These are phyloP conservation scores for Phalacrocorax pelagicus DNA, from an alignment of 2,113 vertebrate genomes.

Conservation along the genomic window DNA sequence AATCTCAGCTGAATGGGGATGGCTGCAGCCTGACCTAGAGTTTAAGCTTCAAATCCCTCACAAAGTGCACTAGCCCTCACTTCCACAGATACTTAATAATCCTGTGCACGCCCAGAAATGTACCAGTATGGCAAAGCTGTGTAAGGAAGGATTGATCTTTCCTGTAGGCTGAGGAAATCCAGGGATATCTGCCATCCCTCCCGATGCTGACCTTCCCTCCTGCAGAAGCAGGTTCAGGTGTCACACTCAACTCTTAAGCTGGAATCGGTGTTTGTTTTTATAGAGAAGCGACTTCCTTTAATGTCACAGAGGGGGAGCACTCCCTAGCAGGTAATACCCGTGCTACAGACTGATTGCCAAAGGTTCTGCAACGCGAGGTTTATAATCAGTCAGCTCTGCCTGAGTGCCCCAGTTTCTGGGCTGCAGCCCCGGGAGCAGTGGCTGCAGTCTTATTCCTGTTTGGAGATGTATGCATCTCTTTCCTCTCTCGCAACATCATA, in stretches of 20 bases:
- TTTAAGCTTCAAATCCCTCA: neutral
- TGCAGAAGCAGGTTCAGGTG: neutral
- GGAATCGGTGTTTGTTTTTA: neutral
- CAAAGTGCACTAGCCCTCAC: neutral
- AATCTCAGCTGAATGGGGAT: neutral
- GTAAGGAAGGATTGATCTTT: neutral
- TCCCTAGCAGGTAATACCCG: neutral
- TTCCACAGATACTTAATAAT: neutral
- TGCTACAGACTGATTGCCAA: neutral
- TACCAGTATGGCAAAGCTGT: neutral
- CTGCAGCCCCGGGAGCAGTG: neutral
- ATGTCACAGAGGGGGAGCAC: neutral
- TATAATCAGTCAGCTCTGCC: neutral
- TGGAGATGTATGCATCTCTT: rapidly evolving
- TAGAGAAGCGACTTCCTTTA: neutral
- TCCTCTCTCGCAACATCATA: neutral
- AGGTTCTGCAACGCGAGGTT: neutral
- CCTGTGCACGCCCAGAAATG: rapidly evolving
- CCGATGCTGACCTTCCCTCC: neutral
- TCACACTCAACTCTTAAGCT: neutral
- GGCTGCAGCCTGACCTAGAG: neutral
- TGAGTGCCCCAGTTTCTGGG: neutral
- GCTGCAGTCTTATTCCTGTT: neutral
- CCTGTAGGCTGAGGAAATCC: neutral
- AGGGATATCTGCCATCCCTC: neutral